These are phyloP conservation scores for Heteronetta atricapilla DNA, from an alignment of 2,113 vertebrate genomes.

Conservation along the genomic window DNA sequence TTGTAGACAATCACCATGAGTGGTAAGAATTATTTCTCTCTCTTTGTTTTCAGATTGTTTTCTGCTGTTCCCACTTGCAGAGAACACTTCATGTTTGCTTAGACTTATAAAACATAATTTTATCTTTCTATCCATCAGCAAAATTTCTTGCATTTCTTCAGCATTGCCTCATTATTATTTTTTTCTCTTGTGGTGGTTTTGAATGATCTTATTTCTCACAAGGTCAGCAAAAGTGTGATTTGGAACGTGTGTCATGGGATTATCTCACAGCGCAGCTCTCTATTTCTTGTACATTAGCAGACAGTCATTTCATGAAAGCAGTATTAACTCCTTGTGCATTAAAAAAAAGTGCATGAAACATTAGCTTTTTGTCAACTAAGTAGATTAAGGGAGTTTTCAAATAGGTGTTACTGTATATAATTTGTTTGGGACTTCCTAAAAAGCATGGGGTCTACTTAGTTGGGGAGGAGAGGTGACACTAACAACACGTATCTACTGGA, in stretches of 20 bases:
- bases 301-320: not conserved
- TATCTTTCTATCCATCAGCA: constrained; percentile 16
- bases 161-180: not conserved
- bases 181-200: constrained; percentile 22
- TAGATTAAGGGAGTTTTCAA: constrained; percentile 7
- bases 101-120: not conserved
- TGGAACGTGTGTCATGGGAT: not conserved
- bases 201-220: constrained; percentile 45
- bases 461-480: too few relatives aligned
- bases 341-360: not conserved
- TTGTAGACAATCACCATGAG: constrained; percentile 99
- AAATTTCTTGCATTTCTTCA: constrained; percentile 7
- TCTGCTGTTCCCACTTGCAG: not conserved
- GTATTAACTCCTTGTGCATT: not conserved
- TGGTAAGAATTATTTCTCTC: constrained; percentile 82
- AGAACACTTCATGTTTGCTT: not conserved
- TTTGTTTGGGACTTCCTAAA: not conserved
- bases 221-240: constrained; percentile 39
- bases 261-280: not conserved
- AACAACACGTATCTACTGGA: not conserved
- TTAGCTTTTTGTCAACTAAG: not conserved
- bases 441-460: not conserved
- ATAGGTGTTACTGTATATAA: not conserved
- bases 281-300: not conserved
- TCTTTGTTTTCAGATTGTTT: not conserved